phyloP scores from a whole-genome alignment of 1,140 invertebrate genomes.

The Drosophila auraria region DNA sequence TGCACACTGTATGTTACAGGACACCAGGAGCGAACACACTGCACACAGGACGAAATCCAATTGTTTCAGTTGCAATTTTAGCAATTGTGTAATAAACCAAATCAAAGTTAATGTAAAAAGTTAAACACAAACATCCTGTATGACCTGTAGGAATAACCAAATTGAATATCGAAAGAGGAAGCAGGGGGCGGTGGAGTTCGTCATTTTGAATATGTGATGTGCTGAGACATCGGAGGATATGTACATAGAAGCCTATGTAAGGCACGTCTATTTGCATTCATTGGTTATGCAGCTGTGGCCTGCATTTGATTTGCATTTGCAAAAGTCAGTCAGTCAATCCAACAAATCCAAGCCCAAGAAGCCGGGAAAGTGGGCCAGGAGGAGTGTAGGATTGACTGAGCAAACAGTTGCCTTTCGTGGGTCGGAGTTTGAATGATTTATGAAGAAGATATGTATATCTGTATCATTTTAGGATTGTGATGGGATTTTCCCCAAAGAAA shows the following conservation, averaged over 20 bases:
- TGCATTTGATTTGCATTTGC: slow-evolving; percentile 64
- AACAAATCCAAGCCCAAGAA: slow-evolving; percentile 32
- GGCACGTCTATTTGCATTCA: slow-evolving; percentile 58
- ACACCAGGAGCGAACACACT: slow-evolving; percentile 20
- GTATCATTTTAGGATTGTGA: slow-evolving; percentile 26
- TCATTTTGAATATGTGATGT: slow-evolving; percentile 42
- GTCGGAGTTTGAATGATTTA: slow-evolving; percentile 40
- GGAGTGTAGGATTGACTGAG: slow-evolving; percentile 22
- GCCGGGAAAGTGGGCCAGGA: background rate
- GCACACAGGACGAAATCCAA: slow-evolving; percentile 40
- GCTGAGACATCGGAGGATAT: slow-evolving; percentile 23
- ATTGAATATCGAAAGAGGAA: slow-evolving; percentile 5
- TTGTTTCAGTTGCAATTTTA: slow-evolving; percentile 67
- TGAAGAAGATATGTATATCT: slow-evolving; percentile 17
- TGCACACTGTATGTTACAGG: slow-evolving; percentile 55
- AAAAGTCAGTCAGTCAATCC: slow-evolving; percentile 43
- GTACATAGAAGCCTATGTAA: slow-evolving; percentile 42
- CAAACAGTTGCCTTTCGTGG: slow-evolving; percentile 39
- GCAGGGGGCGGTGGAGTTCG: slow-evolving; percentile 23
- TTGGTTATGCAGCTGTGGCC: slow-evolving; percentile 41
- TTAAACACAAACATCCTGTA: slow-evolving; percentile 51
- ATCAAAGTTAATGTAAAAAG: slow-evolving; percentile 76
- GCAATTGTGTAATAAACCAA: slow-evolving; percentile 65
- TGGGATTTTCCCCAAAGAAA: slow-evolving; percentile 15
- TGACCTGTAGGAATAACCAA: slow-evolving; percentile 24